These are phyloP conservation scores for Rhadina sibilatrix DNA, from an alignment of 2,113 vertebrate species.

Conservation along the genomic window DNA sequence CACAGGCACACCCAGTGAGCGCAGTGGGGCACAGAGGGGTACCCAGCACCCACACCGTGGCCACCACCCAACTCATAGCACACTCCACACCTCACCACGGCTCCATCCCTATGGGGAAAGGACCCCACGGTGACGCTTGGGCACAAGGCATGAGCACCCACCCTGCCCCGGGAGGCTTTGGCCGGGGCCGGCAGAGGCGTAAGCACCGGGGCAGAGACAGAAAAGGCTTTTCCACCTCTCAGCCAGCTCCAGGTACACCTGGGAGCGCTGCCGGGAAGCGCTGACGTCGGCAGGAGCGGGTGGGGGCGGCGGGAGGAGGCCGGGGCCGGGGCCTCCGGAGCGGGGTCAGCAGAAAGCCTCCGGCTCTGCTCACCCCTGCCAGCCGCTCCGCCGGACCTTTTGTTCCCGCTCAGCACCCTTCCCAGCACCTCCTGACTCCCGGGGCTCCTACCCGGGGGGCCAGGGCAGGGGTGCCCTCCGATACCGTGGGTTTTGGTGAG, in stretches of 20 bases:
- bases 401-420: slow-evolving; percentile 8
- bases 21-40: accelerated
- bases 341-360: slow-evolving; percentile 39
- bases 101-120: neutral
- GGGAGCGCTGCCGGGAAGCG: slow-evolving; percentile 5
- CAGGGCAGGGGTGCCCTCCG: neutral
- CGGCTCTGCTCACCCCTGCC: neutral
- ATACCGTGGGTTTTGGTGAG: neutral
- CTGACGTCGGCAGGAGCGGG: slow-evolving; percentile 15
- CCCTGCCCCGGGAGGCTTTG: neutral
- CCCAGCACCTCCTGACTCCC: neutral
- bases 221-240: neutral
- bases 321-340: neutral
- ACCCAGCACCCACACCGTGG: neutral
- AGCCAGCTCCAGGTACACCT: neutral
- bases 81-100: neutral
- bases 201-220: neutral
- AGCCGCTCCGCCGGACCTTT: neutral
- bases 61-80: neutral
- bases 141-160: neutral
- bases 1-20: accelerated
- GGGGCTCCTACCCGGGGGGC: neutral
- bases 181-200: neutral
- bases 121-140: accelerated
- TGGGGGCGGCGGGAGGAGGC: neutral